Evolutionary conservation across 2,888 invertebrate species (phyloP).

Genomic region (Halocaridina rubra): DNA sequence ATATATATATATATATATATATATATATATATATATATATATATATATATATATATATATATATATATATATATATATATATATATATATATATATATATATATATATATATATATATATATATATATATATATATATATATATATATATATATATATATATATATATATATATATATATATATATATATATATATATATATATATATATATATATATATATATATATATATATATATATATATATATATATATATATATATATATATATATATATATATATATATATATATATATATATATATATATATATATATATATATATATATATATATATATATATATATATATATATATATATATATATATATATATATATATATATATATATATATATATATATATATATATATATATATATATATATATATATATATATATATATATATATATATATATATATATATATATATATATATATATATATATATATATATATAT

Average conservation of each 20-base stretch:
- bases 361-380: too few species aligned
- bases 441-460: neutral
- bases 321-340: too few species aligned
- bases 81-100: neutral
- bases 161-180: neutral
- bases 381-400: too few species aligned
- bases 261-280: neutral
- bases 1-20: conserved; percentile 23
- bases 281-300: too few species aligned
- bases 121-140: neutral
- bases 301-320: too few species aligned
- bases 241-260: neutral
- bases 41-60: neutral
- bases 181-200: neutral
- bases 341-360: too few species aligned
- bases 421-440: neutral
- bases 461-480: neutral
- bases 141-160: neutral
- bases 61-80: neutral
- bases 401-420: conserved; percentile 1
- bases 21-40: conserved; percentile 28
- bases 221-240: neutral
- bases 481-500: neutral
- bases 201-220: neutral
- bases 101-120: neutral